A percentile compares a stretch with the other conserved stretches of the same genome.
Conservation (phyloP, 1,140 invertebrate genomes). For the Neodiprion fabricii region DNA sequence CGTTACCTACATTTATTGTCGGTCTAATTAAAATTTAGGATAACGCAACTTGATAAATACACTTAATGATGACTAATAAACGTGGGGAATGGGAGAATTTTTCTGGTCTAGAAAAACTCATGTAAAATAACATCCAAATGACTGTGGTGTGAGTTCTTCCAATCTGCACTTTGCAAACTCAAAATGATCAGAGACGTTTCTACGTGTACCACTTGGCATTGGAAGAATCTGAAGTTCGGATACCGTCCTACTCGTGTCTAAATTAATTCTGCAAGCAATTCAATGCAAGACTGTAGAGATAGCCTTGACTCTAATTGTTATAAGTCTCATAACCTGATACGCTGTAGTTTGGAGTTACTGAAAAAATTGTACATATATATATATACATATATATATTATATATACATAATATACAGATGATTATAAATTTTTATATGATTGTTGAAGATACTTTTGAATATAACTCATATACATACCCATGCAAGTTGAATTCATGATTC, state of each 20-base stretch:
- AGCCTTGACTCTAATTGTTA: constrained; percentile 6
- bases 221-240: not conserved
- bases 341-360: constrained; percentile 1
- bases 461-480: not conserved
- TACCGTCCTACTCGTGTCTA: not conserved
- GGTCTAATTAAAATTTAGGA: too few species aligned
- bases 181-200: too few species aligned
- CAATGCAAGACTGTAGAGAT: constrained; percentile 33
- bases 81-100: too few species aligned
- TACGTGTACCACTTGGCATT: too few species aligned
- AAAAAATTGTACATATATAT: constrained; percentile 10
- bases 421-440: not conserved
- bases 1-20: too few species aligned
- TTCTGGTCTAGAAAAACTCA: too few species aligned
- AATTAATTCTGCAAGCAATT: constrained; percentile 31
- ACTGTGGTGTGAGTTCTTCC: too few species aligned
- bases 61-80: too few species aligned
- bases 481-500: not conserved
- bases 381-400: not conserved
- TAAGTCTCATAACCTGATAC: not conserved
- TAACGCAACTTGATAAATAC: too few species aligned
- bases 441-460: not conserved
- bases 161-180: too few species aligned
- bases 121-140: too few species aligned
- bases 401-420: too few species aligned